Evolutionary conservation across 2,797 vertebrate species (phyloP), one percentile per base, ranked within the genome.

Genomic region (Iguana delicatissima): DNA sequence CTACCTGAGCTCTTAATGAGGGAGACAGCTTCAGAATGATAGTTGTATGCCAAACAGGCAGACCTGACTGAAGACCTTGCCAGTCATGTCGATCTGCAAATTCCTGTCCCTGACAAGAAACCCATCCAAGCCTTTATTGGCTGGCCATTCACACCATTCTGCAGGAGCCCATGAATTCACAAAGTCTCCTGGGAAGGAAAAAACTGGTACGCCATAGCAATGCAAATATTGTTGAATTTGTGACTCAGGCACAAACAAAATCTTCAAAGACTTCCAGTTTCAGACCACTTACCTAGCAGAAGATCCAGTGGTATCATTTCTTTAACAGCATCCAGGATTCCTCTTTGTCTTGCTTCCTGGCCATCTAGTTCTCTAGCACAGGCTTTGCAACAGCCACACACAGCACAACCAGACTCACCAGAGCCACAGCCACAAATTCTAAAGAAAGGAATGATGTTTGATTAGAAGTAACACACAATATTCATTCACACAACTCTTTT

Each of bases 221-320:
- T 32, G 24, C 29, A 32, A 69, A 69, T 69, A 29, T 69, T 69
- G 67, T 10, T 10, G 9, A 9, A 69, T 2, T 69, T 69, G 8
- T 12, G 7, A 69, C 32, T 69, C 10, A 77, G 38, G 7, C 38
- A 24, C 26, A 79, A 6, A n/a, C 57, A 64, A 13, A 32, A 13
- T 14, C 29, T 77, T 67, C 29, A 20, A 16, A 42, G 2, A 42
- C 59, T 92, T 22, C 2, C 79, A 22, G 46, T 81, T 89, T 89
- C 0, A 0, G 26, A 91, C 74, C 42, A 92, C 94, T 97, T 98
- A 99, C 99, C 99, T 96, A 99, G 97, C 85, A 99, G 98, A 89
- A 99, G 98, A 95, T 99, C 99, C 97, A 99, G 97, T 13, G 99
- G 99, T 95, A 99, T 99, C 99, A 99, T 99, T 96, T 99, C 99